phyloP scores from a whole-genome alignment of 2,888 invertebrate genomes.

The Orgyia antiqua region DNA sequence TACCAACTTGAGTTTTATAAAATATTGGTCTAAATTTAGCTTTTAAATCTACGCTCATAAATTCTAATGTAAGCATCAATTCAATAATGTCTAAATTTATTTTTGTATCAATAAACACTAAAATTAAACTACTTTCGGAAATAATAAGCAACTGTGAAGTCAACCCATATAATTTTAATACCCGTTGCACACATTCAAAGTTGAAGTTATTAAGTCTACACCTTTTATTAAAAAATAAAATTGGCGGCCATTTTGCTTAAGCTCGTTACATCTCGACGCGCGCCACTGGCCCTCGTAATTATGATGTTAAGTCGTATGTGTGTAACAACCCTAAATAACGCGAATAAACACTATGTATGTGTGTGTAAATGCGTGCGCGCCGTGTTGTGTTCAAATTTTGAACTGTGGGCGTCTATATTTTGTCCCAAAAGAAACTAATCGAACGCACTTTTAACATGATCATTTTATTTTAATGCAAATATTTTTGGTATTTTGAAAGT shows the following conservation, averaged over 20 bases:
- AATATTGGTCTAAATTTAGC: no score
- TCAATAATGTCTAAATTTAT: no score
- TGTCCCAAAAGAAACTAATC: background rate
- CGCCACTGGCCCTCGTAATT: slow-evolving; percentile 74
- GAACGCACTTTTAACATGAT: no score
- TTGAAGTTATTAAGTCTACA: slow-evolving; percentile 53
- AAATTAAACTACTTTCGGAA: no score
- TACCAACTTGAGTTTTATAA: no score
- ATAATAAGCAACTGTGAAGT: slow-evolving; percentile 24
- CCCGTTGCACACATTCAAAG: slow-evolving; percentile 40
- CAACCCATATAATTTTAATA: slow-evolving; percentile 31
- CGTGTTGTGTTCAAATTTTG: slow-evolving; percentile 12
- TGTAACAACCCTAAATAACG: slow-evolving; percentile 38
- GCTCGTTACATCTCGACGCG: slow-evolving; percentile 75
- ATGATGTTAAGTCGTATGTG: slow-evolving; percentile 50
- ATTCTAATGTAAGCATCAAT: no score
- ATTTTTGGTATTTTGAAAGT: no score
- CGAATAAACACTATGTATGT: slow-evolving; percentile 41
- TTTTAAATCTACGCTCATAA: no score
- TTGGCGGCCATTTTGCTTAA: slow-evolving; percentile 74
- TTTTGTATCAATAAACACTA: no score
- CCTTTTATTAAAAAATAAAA: slow-evolving; percentile 55
- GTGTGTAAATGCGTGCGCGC: slow-evolving; percentile 33
- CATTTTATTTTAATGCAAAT: no score
- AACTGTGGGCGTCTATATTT: background rate